A percentile compares a stretch with the other conserved stretches of the same genome.
phyloP scores from a whole-genome alignment of 2,797 vertebrate species.

The Macropus fuliginosus region DNA sequence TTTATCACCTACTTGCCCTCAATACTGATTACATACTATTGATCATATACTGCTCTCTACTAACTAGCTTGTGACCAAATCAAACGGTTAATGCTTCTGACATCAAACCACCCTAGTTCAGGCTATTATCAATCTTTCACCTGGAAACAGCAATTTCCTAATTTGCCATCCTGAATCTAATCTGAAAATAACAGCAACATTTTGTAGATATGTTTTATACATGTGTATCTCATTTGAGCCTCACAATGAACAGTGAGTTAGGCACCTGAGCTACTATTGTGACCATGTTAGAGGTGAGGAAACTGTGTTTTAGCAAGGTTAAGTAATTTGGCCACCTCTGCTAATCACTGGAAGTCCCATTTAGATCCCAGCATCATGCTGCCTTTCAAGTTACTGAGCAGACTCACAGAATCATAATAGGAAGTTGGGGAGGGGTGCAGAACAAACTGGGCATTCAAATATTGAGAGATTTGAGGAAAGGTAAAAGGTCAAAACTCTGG shows the following conservation, averaged over 20 bases:
- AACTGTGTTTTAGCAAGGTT: background rate
- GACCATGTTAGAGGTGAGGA: background rate
- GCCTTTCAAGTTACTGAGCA: background rate
- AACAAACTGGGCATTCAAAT: background rate
- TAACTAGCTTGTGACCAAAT: background rate
- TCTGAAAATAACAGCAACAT: background rate
- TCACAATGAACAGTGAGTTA: background rate
- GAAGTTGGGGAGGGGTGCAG: background rate
- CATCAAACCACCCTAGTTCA: background rate
- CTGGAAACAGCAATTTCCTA: background rate
- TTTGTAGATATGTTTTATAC: background rate
- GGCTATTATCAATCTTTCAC: background rate
- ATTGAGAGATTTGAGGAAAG: background rate
- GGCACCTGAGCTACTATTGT: background rate
- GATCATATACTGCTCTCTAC: background rate
- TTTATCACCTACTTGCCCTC: background rate
- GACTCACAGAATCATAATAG: background rate
- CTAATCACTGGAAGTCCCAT: background rate
- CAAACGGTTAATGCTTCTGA: background rate
- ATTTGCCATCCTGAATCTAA: background rate
- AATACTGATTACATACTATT: background rate
- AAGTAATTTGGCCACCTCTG: background rate
- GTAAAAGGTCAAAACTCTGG: background rate
- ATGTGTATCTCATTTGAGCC: background rate
- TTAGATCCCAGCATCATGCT: background rate